Evolutionary conservation across 2,888 invertebrate species (phyloP).

Genomic region (Patella pellucida): DNA sequence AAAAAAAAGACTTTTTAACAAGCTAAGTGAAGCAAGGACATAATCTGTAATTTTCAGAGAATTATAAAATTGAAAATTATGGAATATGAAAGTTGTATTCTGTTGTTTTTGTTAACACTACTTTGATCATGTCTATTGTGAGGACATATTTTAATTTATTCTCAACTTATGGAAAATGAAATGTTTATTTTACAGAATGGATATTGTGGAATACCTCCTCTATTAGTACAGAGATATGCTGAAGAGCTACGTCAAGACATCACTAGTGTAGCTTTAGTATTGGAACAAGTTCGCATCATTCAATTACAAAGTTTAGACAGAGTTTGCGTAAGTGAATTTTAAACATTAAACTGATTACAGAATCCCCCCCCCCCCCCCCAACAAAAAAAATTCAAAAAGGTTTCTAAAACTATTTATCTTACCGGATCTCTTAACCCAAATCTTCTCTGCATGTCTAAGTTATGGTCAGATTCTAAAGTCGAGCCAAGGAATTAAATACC

Average conservation of each 20-base stretch:
- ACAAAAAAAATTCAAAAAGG: too few relatives aligned
- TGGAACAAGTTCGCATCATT: conserved; percentile 67
- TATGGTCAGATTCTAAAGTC: too few relatives aligned
- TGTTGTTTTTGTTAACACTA: background rate
- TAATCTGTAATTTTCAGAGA: background rate
- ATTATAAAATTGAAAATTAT: background rate
- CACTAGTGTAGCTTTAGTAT: conserved; percentile 62
- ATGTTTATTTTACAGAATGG: conserved; percentile 59
- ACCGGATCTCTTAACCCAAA: too few relatives aligned
- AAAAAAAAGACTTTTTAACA: background rate
- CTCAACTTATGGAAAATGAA: too few relatives aligned
- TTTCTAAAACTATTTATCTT: too few relatives aligned
- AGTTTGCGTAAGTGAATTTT: conserved; percentile 56
- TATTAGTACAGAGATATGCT: conserved; percentile 69
- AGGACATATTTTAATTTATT: too few relatives aligned
- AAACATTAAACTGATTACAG: too few relatives aligned
- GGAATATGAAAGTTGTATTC: background rate
- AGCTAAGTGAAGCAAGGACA: background rate
- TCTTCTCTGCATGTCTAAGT: too few relatives aligned
- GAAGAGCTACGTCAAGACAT: conserved; percentile 67
- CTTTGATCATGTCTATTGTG: too few relatives aligned
- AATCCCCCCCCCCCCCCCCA: too few relatives aligned
- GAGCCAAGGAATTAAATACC: too few relatives aligned
- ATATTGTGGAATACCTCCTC: conserved; percentile 69
- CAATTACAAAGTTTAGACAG: conserved; percentile 58